Percentiles rank a stretch among this genome's conserved stretches.
Evolutionary conservation across 2,888 invertebrate genomes (phyloP).

Genomic region (Acanthosepion esculentum): DNA sequence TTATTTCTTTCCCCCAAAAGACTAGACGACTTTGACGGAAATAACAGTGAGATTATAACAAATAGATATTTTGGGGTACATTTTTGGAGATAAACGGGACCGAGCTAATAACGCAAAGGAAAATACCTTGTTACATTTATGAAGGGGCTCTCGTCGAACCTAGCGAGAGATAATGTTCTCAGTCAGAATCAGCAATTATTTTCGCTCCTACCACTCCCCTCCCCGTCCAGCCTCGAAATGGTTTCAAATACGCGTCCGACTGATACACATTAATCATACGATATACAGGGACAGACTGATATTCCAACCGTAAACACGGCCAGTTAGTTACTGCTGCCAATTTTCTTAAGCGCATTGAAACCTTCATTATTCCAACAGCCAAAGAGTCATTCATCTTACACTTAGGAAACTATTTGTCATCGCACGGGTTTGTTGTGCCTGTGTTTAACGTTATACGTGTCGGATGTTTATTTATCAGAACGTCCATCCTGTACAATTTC

Average conservation of each 20-base stretch:
- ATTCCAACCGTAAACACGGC: background rate
- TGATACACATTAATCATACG: background rate
- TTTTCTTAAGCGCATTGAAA: background rate
- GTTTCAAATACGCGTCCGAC: background rate
- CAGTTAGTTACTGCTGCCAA: constrained; percentile 23
- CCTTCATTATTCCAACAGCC: constrained; percentile 6
- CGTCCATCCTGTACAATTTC: background rate
- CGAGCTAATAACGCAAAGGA: background rate
- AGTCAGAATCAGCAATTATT: background rate
- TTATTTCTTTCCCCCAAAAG: too few species aligned
- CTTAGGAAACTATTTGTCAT: constrained; percentile 20
- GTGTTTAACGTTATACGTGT: background rate
- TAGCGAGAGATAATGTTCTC: background rate
- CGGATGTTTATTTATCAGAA: background rate
- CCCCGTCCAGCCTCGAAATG: background rate
- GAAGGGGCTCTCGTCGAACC: background rate
- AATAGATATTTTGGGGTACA: too few species aligned
- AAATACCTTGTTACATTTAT: background rate
- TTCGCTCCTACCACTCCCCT: background rate
- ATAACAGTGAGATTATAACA: too few species aligned
- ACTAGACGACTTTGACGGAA: too few species aligned
- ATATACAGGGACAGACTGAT: background rate
- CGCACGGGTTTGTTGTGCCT: background rate
- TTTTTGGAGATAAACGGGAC: too few species aligned
- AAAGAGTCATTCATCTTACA: background rate